Conservation (phyloP, 1,140 invertebrate genomes). For the Caenorhabditis tropicalis region DNA sequence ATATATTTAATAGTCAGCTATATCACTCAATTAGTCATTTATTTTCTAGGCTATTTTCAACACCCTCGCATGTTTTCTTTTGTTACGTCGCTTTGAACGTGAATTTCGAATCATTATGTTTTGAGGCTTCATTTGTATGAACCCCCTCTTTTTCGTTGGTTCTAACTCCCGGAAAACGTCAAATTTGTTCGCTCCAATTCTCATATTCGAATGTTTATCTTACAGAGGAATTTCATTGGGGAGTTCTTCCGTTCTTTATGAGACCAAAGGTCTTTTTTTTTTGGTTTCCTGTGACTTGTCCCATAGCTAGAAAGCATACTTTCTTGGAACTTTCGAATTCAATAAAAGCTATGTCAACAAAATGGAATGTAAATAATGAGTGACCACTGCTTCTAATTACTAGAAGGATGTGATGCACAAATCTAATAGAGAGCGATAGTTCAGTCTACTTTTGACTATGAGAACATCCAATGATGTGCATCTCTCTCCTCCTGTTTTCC, state of each 20-base stretch:
- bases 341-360: no score
- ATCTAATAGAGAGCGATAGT: neutral
- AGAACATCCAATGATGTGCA: neutral
- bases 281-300: neutral
- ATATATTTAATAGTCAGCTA: neutral
- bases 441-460: neutral
- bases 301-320: neutral
- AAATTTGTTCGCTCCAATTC: neutral
- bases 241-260: neutral
- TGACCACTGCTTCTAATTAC: constrained; percentile 32
- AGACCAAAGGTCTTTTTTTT: constrained; percentile 4
- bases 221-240: neutral
- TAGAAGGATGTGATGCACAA: neutral
- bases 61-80: neutral
- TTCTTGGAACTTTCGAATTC: neutral
- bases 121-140: neutral
- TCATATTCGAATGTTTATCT: neutral
- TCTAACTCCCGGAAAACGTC: neutral
- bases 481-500: neutral
- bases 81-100: neutral
- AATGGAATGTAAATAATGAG: neutral
- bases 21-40: constrained; percentile 38
- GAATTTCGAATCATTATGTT: neutral
- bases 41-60: neutral
- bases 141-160: neutral